phyloP scores from a whole-genome alignment of 2,797 vertebrate genomes.

The Erethizon dorsatum region DNA sequence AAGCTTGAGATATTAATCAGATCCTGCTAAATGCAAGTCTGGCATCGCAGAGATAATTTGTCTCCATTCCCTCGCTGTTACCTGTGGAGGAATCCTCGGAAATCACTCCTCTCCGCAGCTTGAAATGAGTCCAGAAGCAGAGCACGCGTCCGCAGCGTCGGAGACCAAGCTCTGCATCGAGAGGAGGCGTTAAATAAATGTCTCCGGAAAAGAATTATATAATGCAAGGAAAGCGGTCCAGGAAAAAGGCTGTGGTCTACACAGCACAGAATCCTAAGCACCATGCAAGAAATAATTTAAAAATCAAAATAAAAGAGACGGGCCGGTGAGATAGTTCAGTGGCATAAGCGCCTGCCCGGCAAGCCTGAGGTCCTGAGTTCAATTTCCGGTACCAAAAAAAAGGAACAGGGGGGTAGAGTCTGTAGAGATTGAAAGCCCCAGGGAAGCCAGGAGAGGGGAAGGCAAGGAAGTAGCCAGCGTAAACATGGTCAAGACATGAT shows the following conservation, averaged over 20 bases:
- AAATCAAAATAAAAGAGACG: not conserved
- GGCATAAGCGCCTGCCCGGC: no score
- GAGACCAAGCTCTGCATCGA: conserved; percentile 55
- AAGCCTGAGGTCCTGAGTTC: no score
- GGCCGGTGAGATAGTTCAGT: no score
- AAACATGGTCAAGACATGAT: not conserved
- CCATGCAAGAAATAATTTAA: not conserved
- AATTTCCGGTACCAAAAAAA: no score
- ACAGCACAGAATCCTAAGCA: not conserved
- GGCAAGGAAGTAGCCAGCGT: not conserved
- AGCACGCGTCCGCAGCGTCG: conserved; percentile 47
- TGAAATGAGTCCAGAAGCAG: conserved; percentile 55
- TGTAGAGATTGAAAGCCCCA: not conserved
- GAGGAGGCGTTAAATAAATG: conserved; percentile 45
- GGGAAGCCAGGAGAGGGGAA: not conserved
- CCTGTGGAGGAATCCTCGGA: not conserved
- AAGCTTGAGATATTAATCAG: not conserved
- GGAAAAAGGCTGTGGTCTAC: conserved; percentile 26
- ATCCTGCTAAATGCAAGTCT: not conserved
- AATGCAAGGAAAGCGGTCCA: conserved; percentile 63
- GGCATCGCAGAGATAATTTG: not conserved
- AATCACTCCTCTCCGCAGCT: conserved; percentile 10
- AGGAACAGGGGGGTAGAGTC: not conserved
- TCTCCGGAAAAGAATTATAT: conserved; percentile 60
- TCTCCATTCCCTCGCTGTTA: not conserved